phyloP scores from a whole-genome alignment of 2,113 vertebrate genomes.

The Antigone vipio region DNA sequence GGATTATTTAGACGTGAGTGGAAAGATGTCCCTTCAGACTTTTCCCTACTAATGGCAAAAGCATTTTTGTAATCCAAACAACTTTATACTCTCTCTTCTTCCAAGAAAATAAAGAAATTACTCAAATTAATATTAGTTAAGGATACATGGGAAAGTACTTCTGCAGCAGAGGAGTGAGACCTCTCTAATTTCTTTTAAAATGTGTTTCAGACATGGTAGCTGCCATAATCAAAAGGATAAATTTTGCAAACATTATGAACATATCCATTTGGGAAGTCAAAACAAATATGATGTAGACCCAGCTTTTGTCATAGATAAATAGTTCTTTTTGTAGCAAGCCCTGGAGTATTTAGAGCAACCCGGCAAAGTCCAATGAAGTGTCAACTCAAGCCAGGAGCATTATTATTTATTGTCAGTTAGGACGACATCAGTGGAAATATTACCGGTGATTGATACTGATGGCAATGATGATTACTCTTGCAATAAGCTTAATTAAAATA shows the following conservation, averaged over 20 bases:
- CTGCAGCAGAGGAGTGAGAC: not conserved
- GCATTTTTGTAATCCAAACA: slow-evolving; percentile 40
- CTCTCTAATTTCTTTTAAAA: slow-evolving; percentile 59
- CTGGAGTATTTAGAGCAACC: slow-evolving; percentile 76
- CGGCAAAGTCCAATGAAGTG: slow-evolving; percentile 73
- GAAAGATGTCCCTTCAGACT: not conserved
- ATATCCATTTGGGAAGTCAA: slow-evolving; percentile 71
- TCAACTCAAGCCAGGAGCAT: slow-evolving; percentile 68
- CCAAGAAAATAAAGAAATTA: slow-evolving; percentile 19
- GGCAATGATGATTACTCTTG: slow-evolving; percentile 90
- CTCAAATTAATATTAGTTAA: slow-evolving; percentile 4
- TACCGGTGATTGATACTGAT: slow-evolving; percentile 85
- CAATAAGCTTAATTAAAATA: slow-evolving; percentile 95
- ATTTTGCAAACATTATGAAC: slow-evolving; percentile 67
- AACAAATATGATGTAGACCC: slow-evolving; percentile 69
- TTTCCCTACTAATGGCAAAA: not conserved
- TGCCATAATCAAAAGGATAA: slow-evolving; percentile 66
- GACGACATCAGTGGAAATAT: slow-evolving; percentile 77
- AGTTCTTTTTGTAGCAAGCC: slow-evolving; percentile 70
- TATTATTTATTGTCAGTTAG: slow-evolving; percentile 83
- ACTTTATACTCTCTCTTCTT: slow-evolving; percentile 17
- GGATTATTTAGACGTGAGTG: not conserved
- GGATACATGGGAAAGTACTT: not conserved
- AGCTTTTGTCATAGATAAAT: slow-evolving; percentile 84
- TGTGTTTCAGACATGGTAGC: slow-evolving; percentile 4